Evolutionary conservation across 1,140 invertebrate genomes (phyloP), one percentile per base, ranked within the genome.

Genomic region (Bradysia coprophila): DNA sequence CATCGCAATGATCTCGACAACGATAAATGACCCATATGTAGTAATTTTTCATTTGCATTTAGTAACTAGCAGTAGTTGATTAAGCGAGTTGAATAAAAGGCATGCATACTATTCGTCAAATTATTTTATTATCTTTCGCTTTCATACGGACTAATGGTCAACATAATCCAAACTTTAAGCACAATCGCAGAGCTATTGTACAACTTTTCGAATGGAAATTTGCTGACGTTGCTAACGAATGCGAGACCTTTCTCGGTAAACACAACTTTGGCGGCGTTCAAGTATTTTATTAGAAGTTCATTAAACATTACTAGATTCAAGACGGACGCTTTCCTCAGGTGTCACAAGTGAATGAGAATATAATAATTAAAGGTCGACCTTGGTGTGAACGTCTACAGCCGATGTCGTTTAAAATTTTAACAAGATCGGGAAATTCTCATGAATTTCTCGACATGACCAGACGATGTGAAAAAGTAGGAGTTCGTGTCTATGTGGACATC

Each of bases 381-480:
- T 86, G 69, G 85, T 86, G 72, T 63, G 81, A 88, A 58, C 62
- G 84, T 3, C 90, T 90, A 48, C 86, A 90, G 56, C 81, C 82
- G 0, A 73, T 90, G 43, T 86, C 83, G 9, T 91, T 90, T 57
- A 68, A 72, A 20, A 57, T 86, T n/a, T 49, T 49, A 0, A 83
- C 79, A 3, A 62, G 86, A 41, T 83, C 80, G 41, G 87, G 87
- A 16, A 72, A 71, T 44, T 69, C 75, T 51, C 45, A 51, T 1
- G 61, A 75, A 40, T 80, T 89, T 45, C 53, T 50, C 10, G 62
- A 77, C 19, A 89, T 88, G 83, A 69, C 76, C 0, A 45, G 53
- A 9, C 50, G 74, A 34, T 83, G 79, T 51, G 81, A 81, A 51
- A 55, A 55, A 3, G 77, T 63, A 28, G 77, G 76, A 4, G 76